These are phyloP conservation scores for Hemistola chrysoprasaria DNA, from an alignment of 2,888 invertebrate species.

Conservation along the genomic window DNA sequence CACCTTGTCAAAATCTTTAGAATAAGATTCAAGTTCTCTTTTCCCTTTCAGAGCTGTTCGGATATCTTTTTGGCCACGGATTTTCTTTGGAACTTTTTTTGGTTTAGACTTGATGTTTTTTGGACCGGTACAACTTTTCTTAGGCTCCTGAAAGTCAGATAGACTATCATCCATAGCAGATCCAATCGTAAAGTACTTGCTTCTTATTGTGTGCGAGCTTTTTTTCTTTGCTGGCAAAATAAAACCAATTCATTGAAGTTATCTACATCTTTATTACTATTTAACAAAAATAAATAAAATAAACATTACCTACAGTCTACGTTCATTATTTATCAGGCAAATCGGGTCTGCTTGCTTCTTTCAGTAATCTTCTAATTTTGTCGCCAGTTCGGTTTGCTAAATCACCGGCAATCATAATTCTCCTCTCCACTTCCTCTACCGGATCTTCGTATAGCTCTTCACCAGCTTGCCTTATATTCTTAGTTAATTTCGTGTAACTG, in stretches of 20 bases:
- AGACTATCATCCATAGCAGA: slow-evolving; percentile 69
- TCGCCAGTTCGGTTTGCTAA: slow-evolving; percentile 48
- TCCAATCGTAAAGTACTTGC: slow-evolving; percentile 60
- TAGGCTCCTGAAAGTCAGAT: slow-evolving; percentile 62
- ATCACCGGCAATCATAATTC: slow-evolving; percentile 59
- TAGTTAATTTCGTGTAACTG: slow-evolving; percentile 49
- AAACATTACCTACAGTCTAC: slow-evolving; percentile 45
- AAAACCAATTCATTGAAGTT: slow-evolving; percentile 41
- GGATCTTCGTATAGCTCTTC: slow-evolving; percentile 64
- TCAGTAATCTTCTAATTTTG: slow-evolving; percentile 43
- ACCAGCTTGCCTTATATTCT: slow-evolving; percentile 48
- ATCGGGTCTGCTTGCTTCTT: slow-evolving; percentile 51
- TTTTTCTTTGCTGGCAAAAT: slow-evolving; percentile 45
- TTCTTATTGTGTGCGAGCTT: slow-evolving; percentile 43
- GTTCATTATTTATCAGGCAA: slow-evolving; percentile 58
- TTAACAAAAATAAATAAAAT: slow-evolving; percentile 16
- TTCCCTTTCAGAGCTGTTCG: slow-evolving; percentile 41
- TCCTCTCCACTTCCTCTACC: slow-evolving; percentile 67
- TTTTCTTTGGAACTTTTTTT: slow-evolving; percentile 45
- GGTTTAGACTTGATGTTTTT: slow-evolving; percentile 41
- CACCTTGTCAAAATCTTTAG: slow-evolving; percentile 65
- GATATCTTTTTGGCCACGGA: slow-evolving; percentile 67
- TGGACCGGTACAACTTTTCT: slow-evolving; percentile 46
- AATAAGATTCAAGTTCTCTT: slow-evolving; percentile 56
- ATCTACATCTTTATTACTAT: slow-evolving; percentile 29